Evolutionary conservation across 2,888 invertebrate genomes (phyloP), one percentile per base, ranked within the genome.

Genomic region (Coelogynopora nodosa): DNA sequence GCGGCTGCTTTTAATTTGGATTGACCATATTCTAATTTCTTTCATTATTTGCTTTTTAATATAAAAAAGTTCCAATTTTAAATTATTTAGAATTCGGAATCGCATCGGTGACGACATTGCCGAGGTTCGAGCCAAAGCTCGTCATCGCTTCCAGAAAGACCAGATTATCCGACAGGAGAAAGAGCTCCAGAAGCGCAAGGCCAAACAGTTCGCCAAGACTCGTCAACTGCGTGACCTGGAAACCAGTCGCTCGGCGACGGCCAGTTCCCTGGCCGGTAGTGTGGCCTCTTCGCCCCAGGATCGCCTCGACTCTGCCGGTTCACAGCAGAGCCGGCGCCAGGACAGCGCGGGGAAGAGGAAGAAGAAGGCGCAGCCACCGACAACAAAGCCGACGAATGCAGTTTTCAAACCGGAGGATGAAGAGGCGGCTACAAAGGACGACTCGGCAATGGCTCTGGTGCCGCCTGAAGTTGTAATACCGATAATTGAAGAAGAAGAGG

Each of bases 81-180:
- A 5, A 49, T 18, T 5, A n/a, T 74, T 74, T 74, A 74, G 74
- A 74, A 74, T 74, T 23, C 74, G 74, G 2, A 74, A 74, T 74
- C 74, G 74, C 5, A 74, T 74, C 23, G 74, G 74, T 5, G 74
- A 74, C 23, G 74, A 74, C 27, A 74, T 74, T n/a, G 74, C 74
- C 23, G 74, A 10, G 2, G 74, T 74, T 2, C 74, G 74, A 10
- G 74, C 5, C 18, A 74, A 74, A 74, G 74, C 74, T 74, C 27
- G 74, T 13, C 23, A 74, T 23, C 18, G 23, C 5, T 74, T 23
- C 23, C 74, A 74, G 23, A 74, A 74, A 26, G 74, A 74, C 2
- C 74, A 23, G 2, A 74, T 74, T 74, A 26, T 74, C 2, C 74
- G 74, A 10, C 74, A 26, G 18, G 74, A 74, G 27, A 74, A 74